Conservation (phyloP, 2,797 vertebrate species). For the Lerista edwardsae region DNA sequence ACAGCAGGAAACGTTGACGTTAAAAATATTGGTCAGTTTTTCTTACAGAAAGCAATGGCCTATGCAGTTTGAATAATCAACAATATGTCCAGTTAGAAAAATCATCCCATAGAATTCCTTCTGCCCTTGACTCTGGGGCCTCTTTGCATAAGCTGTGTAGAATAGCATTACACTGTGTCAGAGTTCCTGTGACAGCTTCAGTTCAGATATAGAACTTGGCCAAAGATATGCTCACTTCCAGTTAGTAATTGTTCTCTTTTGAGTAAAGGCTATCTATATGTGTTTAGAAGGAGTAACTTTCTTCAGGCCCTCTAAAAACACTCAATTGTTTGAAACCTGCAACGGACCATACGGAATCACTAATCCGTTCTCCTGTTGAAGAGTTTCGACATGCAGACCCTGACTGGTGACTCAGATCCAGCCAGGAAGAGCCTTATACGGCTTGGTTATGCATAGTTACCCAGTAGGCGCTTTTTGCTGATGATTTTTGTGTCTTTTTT, state of each 20-base stretch:
- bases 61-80: conserved; percentile 57
- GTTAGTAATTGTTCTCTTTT: conserved; percentile 10
- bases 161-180: background rate
- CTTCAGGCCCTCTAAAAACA: background rate
- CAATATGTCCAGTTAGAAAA: conserved; percentile 44
- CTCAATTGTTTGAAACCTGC: background rate
- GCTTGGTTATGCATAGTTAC: conserved; percentile 23
- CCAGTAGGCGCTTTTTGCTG: background rate
- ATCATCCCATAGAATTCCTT: conserved; percentile 25
- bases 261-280: conserved; percentile 13
- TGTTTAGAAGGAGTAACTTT: background rate
- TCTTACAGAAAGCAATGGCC: conserved; percentile 52
- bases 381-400: background rate
- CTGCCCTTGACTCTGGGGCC: conserved; percentile 22
- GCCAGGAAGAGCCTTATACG: conserved; percentile 31
- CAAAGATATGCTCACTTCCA: conserved; percentile 3
- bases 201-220: background rate
- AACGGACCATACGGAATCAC: conserved; percentile 5
- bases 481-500: conserved; percentile 10
- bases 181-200: background rate
- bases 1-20: conserved; percentile 49
- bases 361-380: background rate
- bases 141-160: conserved; percentile 19
- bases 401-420: background rate
- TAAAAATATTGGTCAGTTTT: conserved; percentile 54